Evolutionary conservation across 2,113 vertebrate species (phyloP), one percentile per base, ranked within the genome.

Genomic region (Cervus canadensis): DNA sequence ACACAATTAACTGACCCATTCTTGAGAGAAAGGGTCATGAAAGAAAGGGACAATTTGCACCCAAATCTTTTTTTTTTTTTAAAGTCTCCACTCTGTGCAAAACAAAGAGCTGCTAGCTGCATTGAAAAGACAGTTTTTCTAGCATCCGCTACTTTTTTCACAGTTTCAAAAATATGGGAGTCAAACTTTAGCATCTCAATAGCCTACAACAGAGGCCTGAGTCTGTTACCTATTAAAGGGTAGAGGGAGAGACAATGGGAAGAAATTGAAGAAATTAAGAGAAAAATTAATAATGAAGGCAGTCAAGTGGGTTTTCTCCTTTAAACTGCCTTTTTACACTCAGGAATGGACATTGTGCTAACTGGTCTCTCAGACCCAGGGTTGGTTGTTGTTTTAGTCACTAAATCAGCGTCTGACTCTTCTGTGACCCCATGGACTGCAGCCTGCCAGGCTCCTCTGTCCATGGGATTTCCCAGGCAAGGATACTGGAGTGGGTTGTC

Each of bases 371-470:
- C 33, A 16, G 25, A 94, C 2, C 9, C 3, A 26, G 71, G 36
- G 6, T 5, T 43, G 71, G 7, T 43, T 76, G 23, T 26, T 76
- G 23, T 43, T 43, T 76, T 26, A 76, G 36, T 26, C 23, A 26
- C 40, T 43, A 43, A 43, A 76, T 43, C 36, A 43, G 12, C 0
- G 0, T 43, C 36, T 43, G 40, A 14, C 36, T 43, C 36, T 74
- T 43, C 11, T 43, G 12, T 1, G 14, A 14, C 40, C 40, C 21
- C 71, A 76, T 15, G 36, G 36, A 12, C 23, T 71, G n/a, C 67
- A 71, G 10, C 10, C 10, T 2, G 0, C n/a, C n/a, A 71, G 19
- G n/a, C 19, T 40, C 67, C n/a, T 76, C 71, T 40, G 10, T 6
- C 71, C 71, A 43, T 14, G 21, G 36, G 71, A 76, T 76, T 76